These are phyloP conservation scores for Mythimna pallens DNA, from an alignment of 2,888 invertebrate genomes.

Conservation along the genomic window DNA sequence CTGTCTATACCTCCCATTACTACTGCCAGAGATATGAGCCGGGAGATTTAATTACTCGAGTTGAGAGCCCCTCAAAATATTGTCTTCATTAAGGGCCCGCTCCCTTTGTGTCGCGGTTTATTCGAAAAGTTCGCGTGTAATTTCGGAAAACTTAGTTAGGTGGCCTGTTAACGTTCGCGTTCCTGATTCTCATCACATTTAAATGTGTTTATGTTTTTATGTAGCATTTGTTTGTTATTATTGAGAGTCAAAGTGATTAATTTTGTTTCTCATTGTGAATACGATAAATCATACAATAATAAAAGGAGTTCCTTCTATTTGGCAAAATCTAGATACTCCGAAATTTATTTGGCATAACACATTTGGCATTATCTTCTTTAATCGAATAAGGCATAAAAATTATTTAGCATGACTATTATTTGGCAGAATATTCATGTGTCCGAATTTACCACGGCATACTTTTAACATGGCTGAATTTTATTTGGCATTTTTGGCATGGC, in stretches of 20 bases:
- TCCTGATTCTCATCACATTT: constrained; percentile 72
- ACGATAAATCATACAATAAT: neutral
- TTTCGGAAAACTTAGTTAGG: constrained; percentile 82
- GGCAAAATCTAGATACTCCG: too few species aligned
- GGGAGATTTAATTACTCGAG: constrained; percentile 85
- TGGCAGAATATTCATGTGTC: too few species aligned
- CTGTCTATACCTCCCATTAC: constrained; percentile 67
- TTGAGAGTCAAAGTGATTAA: neutral
- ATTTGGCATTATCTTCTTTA: too few species aligned
- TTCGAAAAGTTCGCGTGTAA: constrained; percentile 88
- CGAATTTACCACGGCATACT: too few species aligned
- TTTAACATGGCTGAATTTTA: too few species aligned
- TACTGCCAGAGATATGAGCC: constrained; percentile 73
- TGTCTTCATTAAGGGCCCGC: constrained; percentile 85
- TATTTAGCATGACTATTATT: too few species aligned
- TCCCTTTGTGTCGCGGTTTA: constrained; percentile 86
- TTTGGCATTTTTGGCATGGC: too few species aligned
- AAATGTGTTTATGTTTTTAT: constrained; percentile 56
- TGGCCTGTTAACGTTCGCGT: constrained; percentile 81
- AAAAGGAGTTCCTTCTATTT: neutral
- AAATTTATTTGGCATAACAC: too few species aligned
- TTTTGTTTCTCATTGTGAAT: neutral
- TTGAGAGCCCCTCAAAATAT: constrained; percentile 83
- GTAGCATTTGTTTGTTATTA: constrained; percentile 30
- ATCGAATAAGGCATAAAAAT: too few species aligned